Conservation (phyloP, 2,888 invertebrate species). For the Papilio protenor region DNA sequence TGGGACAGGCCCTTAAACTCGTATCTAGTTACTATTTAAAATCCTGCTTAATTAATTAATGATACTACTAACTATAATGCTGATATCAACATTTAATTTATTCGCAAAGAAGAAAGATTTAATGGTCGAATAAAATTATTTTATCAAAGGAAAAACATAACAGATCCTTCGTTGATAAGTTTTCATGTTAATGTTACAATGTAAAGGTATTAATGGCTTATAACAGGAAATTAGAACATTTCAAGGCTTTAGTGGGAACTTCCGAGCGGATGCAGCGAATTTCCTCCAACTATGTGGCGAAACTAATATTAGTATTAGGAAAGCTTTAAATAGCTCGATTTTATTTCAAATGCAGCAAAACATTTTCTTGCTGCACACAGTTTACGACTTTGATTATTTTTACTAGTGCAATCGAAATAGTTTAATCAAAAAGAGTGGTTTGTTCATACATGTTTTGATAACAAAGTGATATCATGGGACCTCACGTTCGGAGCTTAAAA, state of each 20-base stretch:
- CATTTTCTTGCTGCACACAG: not conserved
- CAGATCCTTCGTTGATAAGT: not conserved
- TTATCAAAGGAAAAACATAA: not conserved
- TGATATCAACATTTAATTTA: no score
- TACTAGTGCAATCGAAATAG: not conserved
- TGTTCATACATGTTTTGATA: not conserved
- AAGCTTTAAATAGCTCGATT: not conserved
- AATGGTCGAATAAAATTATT: no score
- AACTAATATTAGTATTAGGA: slow-evolving; percentile 6
- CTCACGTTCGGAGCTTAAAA: not conserved
- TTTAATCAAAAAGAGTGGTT: not conserved
- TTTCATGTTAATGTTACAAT: not conserved
- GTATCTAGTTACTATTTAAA: no score
- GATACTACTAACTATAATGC: no score
- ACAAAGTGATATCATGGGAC: not conserved
- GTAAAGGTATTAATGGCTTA: slow-evolving; percentile 45
- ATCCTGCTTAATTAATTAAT: no score
- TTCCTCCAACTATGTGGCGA: slow-evolving; percentile 55
- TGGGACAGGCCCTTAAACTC: no score
- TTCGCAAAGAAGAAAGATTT: no score
- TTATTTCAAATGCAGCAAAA: not conserved
- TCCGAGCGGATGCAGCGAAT: slow-evolving; percentile 64
- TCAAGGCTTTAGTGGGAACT: slow-evolving; percentile 59
- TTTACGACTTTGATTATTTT: not conserved
- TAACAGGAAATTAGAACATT: slow-evolving; percentile 71